phyloP scores from a whole-genome alignment of 2,797 vertebrate genomes.

The Coreius guichenoti region DNA sequence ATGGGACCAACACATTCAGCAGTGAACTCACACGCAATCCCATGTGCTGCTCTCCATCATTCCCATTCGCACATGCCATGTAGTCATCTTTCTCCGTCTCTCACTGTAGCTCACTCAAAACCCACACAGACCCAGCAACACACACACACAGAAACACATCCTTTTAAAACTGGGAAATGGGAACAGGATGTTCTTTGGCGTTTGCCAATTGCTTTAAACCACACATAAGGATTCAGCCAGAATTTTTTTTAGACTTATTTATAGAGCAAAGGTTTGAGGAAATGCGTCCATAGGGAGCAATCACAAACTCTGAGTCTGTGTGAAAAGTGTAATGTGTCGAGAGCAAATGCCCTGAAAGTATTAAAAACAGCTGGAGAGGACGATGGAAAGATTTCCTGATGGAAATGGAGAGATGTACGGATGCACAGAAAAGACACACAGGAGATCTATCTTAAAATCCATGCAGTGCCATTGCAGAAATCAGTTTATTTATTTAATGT shows the following conservation, averaged over 20 bases:
- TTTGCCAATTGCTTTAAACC: conserved; percentile 42
- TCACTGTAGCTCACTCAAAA: not conserved
- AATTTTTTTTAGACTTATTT: conserved; percentile 33
- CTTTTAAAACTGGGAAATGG: conserved; percentile 26
- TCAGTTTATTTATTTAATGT: conserved; percentile 48
- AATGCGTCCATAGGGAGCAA: conserved; percentile 11
- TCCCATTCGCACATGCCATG: not conserved
- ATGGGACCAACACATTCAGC: conserved; percentile 2
- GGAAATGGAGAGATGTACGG: conserved; percentile 5
- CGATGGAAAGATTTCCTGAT: not conserved
- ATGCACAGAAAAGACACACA: conserved; percentile 31
- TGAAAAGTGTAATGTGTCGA: conserved; percentile 29
- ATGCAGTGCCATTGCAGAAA: conserved; percentile 32
- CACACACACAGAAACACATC: conserved; percentile 41
- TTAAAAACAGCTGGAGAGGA: conserved; percentile 25
- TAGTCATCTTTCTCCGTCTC: not conserved
- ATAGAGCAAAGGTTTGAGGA: conserved; percentile 39
- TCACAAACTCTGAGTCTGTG: conserved; percentile 17
- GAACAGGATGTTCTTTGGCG: conserved; percentile 39
- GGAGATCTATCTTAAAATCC: conserved; percentile 12
- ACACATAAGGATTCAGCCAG: conserved; percentile 26
- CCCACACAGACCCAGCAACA: not conserved
- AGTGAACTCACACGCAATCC: conserved; percentile 11
- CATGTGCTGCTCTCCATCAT: conserved; percentile 24
- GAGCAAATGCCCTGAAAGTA: conserved; percentile 10